A percentile compares a stretch with the other conserved stretches of the same genome.
phyloP scores from a whole-genome alignment of 2,113 vertebrate genomes.

The Hemicordylus capensis region DNA sequence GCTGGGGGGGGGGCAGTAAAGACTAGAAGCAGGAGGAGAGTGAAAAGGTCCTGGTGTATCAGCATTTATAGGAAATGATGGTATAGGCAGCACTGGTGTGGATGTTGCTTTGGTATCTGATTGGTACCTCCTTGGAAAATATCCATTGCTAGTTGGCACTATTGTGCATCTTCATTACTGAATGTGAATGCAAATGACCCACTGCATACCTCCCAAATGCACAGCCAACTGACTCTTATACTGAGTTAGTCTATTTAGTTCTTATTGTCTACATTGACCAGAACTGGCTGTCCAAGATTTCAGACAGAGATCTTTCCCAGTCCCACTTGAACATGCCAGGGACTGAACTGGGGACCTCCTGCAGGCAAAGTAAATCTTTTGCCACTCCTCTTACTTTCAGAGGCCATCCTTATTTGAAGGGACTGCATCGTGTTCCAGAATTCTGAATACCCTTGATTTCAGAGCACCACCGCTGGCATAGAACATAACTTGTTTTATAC shows the following conservation, averaged over 20 bases:
- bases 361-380: no score
- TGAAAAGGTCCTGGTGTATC: neutral
- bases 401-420: neutral
- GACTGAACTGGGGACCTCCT: no score
- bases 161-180: neutral
- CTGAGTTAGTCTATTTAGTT: no score
- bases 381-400: neutral
- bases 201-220: no score
- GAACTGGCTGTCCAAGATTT: no score
- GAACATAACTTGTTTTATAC: neutral
- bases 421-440: neutral
- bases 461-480: neutral
- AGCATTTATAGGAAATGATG: neutral
- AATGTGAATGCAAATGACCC: no score
- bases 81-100: fast-evolving
- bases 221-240: neutral
- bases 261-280: no score
- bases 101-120: neutral
- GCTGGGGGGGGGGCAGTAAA: no score
- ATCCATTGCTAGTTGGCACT: neutral
- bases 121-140: neutral
- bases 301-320: no score
- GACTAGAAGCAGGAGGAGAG: neutral
- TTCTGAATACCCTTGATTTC: neutral
- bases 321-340: no score